These are phyloP conservation scores for Cylas formicarius DNA, from an alignment of 1,140 invertebrate species.

Conservation along the genomic window DNA sequence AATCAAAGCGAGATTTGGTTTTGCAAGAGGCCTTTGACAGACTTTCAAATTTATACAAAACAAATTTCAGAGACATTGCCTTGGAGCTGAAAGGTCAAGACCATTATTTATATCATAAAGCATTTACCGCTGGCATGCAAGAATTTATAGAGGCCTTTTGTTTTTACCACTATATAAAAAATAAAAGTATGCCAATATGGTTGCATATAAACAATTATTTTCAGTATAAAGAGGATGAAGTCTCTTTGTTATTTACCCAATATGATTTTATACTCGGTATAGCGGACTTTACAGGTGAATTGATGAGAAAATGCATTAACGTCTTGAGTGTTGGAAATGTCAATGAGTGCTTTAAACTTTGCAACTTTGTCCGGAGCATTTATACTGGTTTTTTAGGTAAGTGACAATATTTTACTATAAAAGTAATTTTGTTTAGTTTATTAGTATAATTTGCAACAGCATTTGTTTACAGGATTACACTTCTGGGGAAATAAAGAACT, in stretches of 20 bases:
- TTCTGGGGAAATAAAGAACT: slow-evolving; percentile 58
- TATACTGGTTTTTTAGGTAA: slow-evolving; percentile 62
- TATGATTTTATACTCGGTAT: slow-evolving; percentile 76
- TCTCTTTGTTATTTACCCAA: slow-evolving; percentile 46
- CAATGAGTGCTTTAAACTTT: slow-evolving; percentile 65
- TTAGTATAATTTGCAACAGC: no score
- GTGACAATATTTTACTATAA: no score
- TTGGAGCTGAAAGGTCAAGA: slow-evolving; percentile 64
- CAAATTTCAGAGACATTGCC: slow-evolving; percentile 61
- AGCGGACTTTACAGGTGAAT: slow-evolving; percentile 80
- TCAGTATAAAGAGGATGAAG: slow-evolving; percentile 32
- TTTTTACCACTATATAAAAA: slow-evolving; percentile 61
- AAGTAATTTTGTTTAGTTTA: no score
- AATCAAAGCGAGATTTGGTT: slow-evolving; percentile 50
- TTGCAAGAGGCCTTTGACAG: slow-evolving; percentile 60
- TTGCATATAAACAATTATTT: slow-evolving; percentile 45
- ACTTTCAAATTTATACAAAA: slow-evolving; percentile 52
- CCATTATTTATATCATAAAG: slow-evolving; percentile 64
- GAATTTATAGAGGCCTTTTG: slow-evolving; percentile 82
- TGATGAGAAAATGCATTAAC: slow-evolving; percentile 85
- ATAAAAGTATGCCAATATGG: slow-evolving; percentile 43
- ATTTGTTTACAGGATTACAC: slow-evolving; percentile 40
- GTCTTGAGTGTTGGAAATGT: slow-evolving; percentile 70
- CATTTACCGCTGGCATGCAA: slow-evolving; percentile 72
- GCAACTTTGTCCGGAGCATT: slow-evolving; percentile 63